phyloP scores from a whole-genome alignment of 2,113 vertebrate species.

The Eurystomus gularis region DNA sequence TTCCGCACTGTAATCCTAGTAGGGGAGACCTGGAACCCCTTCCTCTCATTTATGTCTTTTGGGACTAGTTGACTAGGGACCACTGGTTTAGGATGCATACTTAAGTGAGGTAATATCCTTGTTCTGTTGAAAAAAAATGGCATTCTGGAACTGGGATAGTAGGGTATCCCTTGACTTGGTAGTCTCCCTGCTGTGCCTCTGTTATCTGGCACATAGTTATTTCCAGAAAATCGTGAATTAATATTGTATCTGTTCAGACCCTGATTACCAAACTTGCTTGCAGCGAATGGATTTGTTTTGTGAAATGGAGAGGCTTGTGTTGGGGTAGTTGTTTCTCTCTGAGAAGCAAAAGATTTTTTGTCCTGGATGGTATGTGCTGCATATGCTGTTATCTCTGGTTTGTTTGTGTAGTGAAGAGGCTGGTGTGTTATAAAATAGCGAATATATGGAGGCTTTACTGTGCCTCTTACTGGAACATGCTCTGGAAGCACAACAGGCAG shows the following conservation, averaged over 20 bases:
- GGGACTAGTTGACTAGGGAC: background rate
- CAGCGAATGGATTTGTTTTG: background rate
- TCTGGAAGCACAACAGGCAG: background rate
- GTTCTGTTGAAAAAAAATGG: constrained; percentile 64
- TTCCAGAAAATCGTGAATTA: constrained; percentile 63
- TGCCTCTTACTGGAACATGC: background rate
- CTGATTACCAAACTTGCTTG: background rate
- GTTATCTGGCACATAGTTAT: constrained; percentile 76
- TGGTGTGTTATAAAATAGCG: constrained; percentile 17
- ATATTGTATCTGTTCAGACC: background rate
- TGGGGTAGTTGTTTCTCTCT: background rate
- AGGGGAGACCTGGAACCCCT: background rate
- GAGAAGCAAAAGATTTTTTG: background rate
- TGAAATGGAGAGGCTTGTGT: background rate
- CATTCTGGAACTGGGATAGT: constrained; percentile 28
- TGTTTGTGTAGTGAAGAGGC: constrained; percentile 51
- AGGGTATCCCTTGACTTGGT: constrained; percentile 37
- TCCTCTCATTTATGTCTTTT: constrained; percentile 12
- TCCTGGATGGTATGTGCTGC: constrained; percentile 41
- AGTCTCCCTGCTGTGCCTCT: constrained; percentile 33
- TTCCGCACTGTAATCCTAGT: constrained; percentile 8
- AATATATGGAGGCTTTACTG: background rate
- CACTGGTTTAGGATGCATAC: constrained; percentile 5
- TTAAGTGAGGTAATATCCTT: constrained; percentile 26
- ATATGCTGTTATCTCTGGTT: constrained; percentile 49